Conservation (phyloP, 2,888 invertebrate genomes). For the Amphimallon solstitiale region DNA sequence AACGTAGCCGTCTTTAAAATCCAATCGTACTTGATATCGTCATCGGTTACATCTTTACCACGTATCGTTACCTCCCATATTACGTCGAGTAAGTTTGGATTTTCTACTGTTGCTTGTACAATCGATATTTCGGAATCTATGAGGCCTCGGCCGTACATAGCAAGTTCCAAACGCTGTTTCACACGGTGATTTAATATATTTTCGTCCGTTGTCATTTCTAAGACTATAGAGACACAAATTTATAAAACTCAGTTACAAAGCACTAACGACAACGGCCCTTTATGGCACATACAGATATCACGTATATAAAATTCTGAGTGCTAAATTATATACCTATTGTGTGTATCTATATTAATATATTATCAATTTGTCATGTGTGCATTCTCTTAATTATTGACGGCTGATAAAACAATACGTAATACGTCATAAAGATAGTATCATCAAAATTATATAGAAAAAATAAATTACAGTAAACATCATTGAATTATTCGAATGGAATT, state of each 20-base stretch:
- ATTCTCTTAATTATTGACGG: no score
- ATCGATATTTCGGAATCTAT: background rate
- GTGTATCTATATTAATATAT: no score
- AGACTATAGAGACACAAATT: background rate
- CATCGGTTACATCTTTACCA: constrained; percentile 31
- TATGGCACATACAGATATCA: background rate
- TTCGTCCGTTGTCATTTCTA: constrained; percentile 10
- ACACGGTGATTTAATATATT: constrained; percentile 13
- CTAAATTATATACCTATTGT: no score
- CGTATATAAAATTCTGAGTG: background rate
- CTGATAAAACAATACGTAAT: no score
- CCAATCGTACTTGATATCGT: constrained; percentile 42
- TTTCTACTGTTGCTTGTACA: background rate
- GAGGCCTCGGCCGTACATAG: background rate
- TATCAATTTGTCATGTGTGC: no score
- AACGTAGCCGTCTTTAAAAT: constrained; percentile 53
- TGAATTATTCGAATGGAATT: no score
- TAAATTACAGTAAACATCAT: no score
- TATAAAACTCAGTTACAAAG: background rate
- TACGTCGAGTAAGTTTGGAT: constrained; percentile 45
- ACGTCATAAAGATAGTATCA: no score
- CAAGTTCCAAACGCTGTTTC: constrained; percentile 12
- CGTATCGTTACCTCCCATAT: constrained; percentile 43
- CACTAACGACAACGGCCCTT: background rate
- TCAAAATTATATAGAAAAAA: no score